Evolutionary conservation across 2,888 invertebrate genomes (phyloP).

Genomic region (Lasioglossum villosulum): DNA sequence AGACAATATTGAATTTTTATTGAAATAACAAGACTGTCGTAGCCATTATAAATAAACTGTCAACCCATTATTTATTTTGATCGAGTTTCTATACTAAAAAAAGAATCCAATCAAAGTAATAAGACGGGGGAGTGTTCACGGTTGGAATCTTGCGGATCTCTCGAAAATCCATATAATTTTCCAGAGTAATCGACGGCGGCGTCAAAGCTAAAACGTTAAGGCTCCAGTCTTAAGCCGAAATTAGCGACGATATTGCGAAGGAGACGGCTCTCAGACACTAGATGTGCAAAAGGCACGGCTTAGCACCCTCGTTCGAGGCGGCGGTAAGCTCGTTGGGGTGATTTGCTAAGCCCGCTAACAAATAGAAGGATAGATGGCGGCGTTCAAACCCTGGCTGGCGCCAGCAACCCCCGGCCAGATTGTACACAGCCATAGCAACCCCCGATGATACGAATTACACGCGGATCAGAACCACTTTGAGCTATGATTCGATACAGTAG

Average conservation of each 20-base stretch:
- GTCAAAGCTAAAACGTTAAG: neutral
- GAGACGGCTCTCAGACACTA: slow-evolving; percentile 49
- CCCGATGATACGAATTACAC: slow-evolving; percentile 79
- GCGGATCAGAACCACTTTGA: slow-evolving; percentile 80
- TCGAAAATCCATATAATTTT: slow-evolving; percentile 1
- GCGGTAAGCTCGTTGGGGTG: slow-evolving; percentile 83
- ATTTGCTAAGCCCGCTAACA: slow-evolving; percentile 84
- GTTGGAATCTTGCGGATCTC: neutral
- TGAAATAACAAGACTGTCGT: neutral
- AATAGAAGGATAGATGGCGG: slow-evolving; percentile 84
- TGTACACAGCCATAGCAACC: slow-evolving; percentile 57
- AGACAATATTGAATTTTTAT: too few relatives aligned
- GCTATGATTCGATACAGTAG: slow-evolving; percentile 81
- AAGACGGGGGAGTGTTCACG: neutral
- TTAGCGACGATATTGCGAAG: slow-evolving; percentile 66
- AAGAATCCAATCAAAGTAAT: neutral
- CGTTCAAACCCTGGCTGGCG: slow-evolving; percentile 74
- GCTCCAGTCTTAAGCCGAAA: slow-evolving; percentile 52
- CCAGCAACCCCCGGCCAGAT: slow-evolving; percentile 58
- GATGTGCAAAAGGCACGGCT: slow-evolving; percentile 78
- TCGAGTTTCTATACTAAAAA: neutral
- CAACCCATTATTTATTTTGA: neutral
- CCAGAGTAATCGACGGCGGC: neutral
- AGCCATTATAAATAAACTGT: neutral
- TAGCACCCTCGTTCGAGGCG: slow-evolving; percentile 80